Evolutionary conservation across 2,797 vertebrate genomes (phyloP), one percentile per base, ranked within the genome.

Genomic region (Distichodus sexfasciatus): DNA sequence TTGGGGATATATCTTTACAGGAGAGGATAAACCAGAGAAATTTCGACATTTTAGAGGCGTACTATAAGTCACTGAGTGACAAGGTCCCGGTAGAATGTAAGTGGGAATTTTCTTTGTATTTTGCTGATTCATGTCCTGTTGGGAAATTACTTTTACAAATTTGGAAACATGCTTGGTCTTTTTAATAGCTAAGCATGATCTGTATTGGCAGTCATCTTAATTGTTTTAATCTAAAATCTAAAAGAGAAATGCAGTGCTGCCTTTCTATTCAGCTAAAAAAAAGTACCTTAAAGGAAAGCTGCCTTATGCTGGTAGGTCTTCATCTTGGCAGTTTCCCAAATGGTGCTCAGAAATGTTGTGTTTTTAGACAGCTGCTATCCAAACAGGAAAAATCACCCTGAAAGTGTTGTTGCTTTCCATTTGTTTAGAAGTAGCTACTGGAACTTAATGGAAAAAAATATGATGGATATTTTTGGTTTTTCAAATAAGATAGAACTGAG

Each of bases 11-110:
- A 57, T 96, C 95, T 62, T 91, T 98, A 78, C 96, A 98, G 86
- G 97, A 99, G 84, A 92, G 90, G 81, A 96, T 99, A 90, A 99
- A 99, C 87, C 97, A 97, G 85, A 97, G 92, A 86, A 98, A 96
- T 86, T 93, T 97, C 75, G 94, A 98, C 84, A 91, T 93, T 77
- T 89, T 99, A 68, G 93, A 96, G 82, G 90, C 92, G 64, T 99
- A 99, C 91, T 99, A 92, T 85, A 94, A 92, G 76, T 87, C 90
- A 67, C 90, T 98, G 87, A 94, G 87, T 3, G 96, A 97, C 87
- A 94, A 93, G 85, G 89, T 96, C 89, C 90, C 95, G 74, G 80
- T 89, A 84, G 93, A 97, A 87, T 95, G 97, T 99, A 86, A 98
- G 97, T 95, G 24, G 15, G 15, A 43, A 5, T 46, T 46, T 23